Base-by-base conservation (phyloP, 2,113 vertebrate genomes). In the Trichechus manatus region DNA sequence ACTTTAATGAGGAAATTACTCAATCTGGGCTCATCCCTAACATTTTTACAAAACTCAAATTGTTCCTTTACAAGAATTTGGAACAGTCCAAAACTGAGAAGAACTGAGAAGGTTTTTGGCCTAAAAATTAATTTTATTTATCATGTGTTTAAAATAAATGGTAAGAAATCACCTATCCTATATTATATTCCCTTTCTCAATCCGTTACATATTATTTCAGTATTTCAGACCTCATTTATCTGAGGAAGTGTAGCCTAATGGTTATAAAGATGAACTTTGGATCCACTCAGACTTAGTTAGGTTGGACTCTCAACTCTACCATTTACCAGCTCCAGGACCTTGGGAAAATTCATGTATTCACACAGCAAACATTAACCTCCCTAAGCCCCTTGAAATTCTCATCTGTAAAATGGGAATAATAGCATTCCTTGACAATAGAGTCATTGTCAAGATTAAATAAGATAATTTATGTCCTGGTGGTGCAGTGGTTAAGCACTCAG, bases 41-140 rank as follows among this genome's bases (percentile, higher is more conserved):
- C 39, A 42, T 53, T 53, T 66, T 86, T 25, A 61, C 19, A 80
- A 33, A 87, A 79, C n/a, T 64, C 63, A 64, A 31, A 10, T 14
- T 83, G 61, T 44, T 36, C 56, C 23, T 61, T 81, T 31, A 42
- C 93, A 61, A 85, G 36, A 96, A 68, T 31, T 78, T 39, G 19
- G n/a, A 31, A 23, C 27, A 82, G n/a, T 31, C 25, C 50, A 94
- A 88, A 89, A 72, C 47, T 84, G 86, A 90, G 27, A 44, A 29
- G 11, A 89, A 72, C 47, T 84, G 86, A 90, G 27, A 44, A 29
- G 11, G 68, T 3, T 53, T 75, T 50, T 22, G 14, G 3, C 25
- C 64, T 85, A 27, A 81, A 94, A 87, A 63, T 77, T 59, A 87
- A 59, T 77, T 85, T 81, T 59, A 87, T 25, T 70, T 86, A 78